Conservation (phyloP, 2,888 invertebrate species). For the Athalia rosae region DNA sequence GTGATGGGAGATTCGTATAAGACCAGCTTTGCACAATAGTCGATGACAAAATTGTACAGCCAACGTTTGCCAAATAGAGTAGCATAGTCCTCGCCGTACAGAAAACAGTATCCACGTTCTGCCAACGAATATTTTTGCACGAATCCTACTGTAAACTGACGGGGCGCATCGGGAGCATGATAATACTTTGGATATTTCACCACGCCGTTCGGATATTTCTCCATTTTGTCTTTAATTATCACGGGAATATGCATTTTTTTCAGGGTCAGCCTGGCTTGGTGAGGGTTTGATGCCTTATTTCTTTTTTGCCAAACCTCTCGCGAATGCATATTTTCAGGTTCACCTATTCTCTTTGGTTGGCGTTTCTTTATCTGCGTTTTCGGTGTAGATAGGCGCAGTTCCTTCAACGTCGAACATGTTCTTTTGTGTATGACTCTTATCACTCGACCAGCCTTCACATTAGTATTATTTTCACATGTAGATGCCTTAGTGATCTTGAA, state of each 20-base stretch:
- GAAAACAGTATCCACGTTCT: constrained; percentile 5
- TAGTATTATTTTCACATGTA: constrained; percentile 34
- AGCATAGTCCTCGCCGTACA: constrained; percentile 39
- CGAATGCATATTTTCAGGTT: not conserved
- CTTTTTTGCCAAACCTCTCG: not conserved
- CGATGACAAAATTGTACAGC: constrained; percentile 39
- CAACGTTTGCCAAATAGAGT: constrained; percentile 26
- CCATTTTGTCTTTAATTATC: not conserved
- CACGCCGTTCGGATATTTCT: constrained; percentile 26
- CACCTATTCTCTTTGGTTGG: too few species aligned
- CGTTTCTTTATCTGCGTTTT: not conserved
- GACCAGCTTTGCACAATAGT: constrained; percentile 35
- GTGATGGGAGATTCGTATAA: constrained; percentile 12
- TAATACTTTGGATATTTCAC: constrained; percentile 35
- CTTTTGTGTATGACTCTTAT: constrained; percentile 23
- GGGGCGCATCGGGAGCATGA: constrained; percentile 22
- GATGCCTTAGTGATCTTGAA: constrained; percentile 29
- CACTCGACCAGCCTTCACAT: constrained; percentile 37
- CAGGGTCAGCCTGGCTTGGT: not conserved
- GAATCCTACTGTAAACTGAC: constrained; percentile 22
- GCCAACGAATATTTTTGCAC: not conserved
- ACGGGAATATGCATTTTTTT: not conserved
- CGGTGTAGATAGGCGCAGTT: not conserved
- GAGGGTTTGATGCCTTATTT: too few species aligned
- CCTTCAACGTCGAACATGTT: not conserved